Evolutionary conservation across 2,888 invertebrate species (phyloP).

Genomic region (Calameuta idolon): DNA sequence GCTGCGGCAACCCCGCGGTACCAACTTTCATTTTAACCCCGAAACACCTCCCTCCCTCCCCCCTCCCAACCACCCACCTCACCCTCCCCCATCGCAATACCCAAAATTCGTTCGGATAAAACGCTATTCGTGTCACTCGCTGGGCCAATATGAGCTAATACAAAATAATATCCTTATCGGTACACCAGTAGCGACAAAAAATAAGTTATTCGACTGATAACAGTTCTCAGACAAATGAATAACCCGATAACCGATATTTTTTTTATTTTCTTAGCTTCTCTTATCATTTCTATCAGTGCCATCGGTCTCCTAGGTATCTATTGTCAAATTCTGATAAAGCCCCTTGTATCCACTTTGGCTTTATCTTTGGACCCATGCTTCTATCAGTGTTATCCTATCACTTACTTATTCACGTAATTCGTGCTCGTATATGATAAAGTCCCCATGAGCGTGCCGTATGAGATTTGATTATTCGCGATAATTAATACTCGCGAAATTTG

Average conservation of each 20-base stretch:
- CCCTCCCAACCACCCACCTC: conserved; percentile 19
- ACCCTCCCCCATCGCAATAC: conserved; percentile 40
- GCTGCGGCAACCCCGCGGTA: conserved; percentile 65
- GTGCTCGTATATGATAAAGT: neutral
- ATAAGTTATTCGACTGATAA: neutral
- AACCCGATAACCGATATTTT: neutral
- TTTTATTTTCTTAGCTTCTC: conserved; percentile 4
- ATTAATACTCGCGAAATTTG: neutral
- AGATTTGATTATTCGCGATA: neutral
- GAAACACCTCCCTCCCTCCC: too few relatives aligned
- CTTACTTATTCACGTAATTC: neutral
- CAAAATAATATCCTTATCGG: neutral
- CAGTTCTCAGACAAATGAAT: neutral
- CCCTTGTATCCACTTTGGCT: neutral
- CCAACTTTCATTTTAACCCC: conserved; percentile 66
- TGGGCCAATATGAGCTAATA: neutral
- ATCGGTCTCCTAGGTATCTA: neutral
- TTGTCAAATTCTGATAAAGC: neutral
- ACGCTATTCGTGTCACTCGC: conserved; percentile 47
- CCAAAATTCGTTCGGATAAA: conserved; percentile 57
- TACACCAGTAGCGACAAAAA: neutral
- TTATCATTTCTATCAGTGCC: neutral
- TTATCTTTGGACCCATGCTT: neutral
- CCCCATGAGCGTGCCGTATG: neutral
- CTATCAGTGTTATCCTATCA: neutral